Evolutionary conservation across 2,888 invertebrate genomes (phyloP), one percentile per base, ranked within the genome.

Genomic region (Cloeon dipterum): DNA sequence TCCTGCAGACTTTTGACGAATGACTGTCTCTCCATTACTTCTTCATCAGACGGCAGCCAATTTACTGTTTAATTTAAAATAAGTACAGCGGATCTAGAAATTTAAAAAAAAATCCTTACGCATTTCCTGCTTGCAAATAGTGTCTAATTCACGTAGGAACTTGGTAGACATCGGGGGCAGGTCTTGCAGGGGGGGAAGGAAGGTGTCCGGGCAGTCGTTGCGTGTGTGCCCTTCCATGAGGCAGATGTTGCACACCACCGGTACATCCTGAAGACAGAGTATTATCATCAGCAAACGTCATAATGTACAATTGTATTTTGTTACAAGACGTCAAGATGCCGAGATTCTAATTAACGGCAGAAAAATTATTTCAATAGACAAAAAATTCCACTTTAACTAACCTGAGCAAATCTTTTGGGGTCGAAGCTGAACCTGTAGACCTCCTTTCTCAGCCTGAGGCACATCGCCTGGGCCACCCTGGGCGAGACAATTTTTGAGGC

Each of bases 161-260:
- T 45, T 39, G 4, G 43, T 41, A 13, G 51, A 49, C 40, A 57
- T 45, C 4, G 51, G 49, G 16, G 59, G 58, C 14, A 63, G 46
- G 11, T 52, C 50, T 16, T 46, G 34, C 4, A 61, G 43, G 2
- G 46, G 44, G 4, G 63, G 62, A 5, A 65, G 46, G 3, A 49
- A 49, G 42, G 62, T 60, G 20, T 61, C 62, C 2, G 61, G 61
- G 45, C 66, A 66, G 26, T 52, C 47, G 26, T 48, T 46, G 43
- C 56, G 57, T 17, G 55, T 46, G 47, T 66, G 66, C 5, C 63
- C 63, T 37, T 59, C 57, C 39, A 52, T 51, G 40, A 58, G 57
- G 50, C 65, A 66, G 18, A 57, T 47, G 29, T 52, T 50, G 46
- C 65, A 65, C 20, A 58, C 49, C 11, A 56, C 46, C 4, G 54